Base-by-base conservation (phyloP, 2,888 invertebrate species). In the Orthonevra nobilis region DNA sequence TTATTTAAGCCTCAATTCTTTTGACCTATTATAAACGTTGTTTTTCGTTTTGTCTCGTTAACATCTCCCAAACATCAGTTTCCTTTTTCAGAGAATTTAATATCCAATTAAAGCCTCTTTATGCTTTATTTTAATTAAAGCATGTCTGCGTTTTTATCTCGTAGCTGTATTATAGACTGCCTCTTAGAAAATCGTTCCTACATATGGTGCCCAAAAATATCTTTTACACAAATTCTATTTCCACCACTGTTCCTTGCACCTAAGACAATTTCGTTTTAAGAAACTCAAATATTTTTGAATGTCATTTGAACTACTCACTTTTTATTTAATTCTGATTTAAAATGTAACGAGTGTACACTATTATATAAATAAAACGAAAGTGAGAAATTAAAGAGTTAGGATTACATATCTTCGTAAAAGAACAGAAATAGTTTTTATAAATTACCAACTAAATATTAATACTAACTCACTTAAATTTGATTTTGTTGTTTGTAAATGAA, bases 341-440 rank as follows among this genome's bases (percentile, higher is more conserved):
- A 20, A 10, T 66, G n/a, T 28, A 40, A 54, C 30, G 14, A 38
- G 23, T 56, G 50, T 44, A 52, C 42, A 52, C 52, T 52, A 34
- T 40, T 40, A 23, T 3, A 44, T 46, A 56, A 32, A 40, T 30
- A 20, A 44, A n/a, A 9, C 1, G 12, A 34, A 32, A 15, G 19
- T 6, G 42, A 15, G 15, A 32, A 34, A 40, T 68, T 23, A 14
- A 56, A 20, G 56, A 75, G 61, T 70, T 77, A 77, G 75, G 64
- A 58, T 77, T 64, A 64, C 75, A 77, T 77, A 77, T 77, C 64
- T 69, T 14, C 30, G 54, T 28, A 34, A 32, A 46, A 54, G 40
- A 5, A 64, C 48, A 23, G 23, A 3, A 23, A 4, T 4, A 3
- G 5, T 3, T 68, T 38, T 61, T 63, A 63, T 54, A 75, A 69